Conservation (phyloP, 2,888 invertebrate species). For the Synanthedon vespiformis region DNA sequence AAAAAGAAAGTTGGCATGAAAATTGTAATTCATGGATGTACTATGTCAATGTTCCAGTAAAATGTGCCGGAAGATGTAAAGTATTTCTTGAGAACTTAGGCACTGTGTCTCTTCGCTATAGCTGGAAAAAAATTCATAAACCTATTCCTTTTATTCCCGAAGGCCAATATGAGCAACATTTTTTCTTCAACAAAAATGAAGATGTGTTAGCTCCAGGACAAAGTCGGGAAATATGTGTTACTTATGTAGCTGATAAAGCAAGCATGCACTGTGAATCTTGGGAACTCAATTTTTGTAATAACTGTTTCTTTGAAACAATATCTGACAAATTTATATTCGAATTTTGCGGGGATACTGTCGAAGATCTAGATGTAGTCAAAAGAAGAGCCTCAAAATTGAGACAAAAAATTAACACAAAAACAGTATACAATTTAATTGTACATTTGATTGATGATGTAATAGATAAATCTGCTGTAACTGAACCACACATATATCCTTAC, state of each 20-base stretch:
- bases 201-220: conserved; percentile 64
- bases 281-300: conserved; percentile 57
- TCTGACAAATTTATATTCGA: conserved; percentile 35
- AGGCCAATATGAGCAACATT: conserved; percentile 41
- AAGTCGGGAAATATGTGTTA: conserved; percentile 45
- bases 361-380: conserved; percentile 23
- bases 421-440: conserved; percentile 22
- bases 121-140: conserved; percentile 54
- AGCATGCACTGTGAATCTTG: conserved; percentile 56
- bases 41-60: conserved; percentile 45
- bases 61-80: conserved; percentile 37
- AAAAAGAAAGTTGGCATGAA: conserved; percentile 30
- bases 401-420: conserved; percentile 26
- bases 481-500: conserved; percentile 44
- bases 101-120: conserved; percentile 54
- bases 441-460: conserved; percentile 27
- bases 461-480: conserved; percentile 20
- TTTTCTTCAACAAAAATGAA: conserved; percentile 71
- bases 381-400: conserved; percentile 27
- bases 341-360: conserved; percentile 41
- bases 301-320: conserved; percentile 36
- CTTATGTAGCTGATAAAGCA: conserved; percentile 48
- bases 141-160: conserved; percentile 37
- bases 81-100: conserved; percentile 62
- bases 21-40: conserved; percentile 45